Percentiles rank a stretch among this genome's conserved stretches.
Conservation (phyloP, 92 coral and sea anemone species). For the Siderastrea siderea region DNA sequence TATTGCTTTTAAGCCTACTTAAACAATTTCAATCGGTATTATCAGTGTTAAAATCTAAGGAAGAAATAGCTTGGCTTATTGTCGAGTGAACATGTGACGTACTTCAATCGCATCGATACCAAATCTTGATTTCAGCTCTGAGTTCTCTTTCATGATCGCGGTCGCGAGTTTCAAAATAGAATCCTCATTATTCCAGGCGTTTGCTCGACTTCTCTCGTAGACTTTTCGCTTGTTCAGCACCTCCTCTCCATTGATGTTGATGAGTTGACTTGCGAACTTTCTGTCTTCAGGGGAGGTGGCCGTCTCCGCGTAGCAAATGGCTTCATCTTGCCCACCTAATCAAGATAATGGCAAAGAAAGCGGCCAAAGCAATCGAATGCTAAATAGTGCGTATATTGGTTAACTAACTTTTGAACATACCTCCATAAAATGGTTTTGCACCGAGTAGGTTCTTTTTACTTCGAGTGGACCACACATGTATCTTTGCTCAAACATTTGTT, state of each 20-base stretch:
- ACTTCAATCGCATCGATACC: conserved; percentile 62
- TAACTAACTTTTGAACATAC: too few relatives aligned
- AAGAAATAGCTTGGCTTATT: too few relatives aligned
- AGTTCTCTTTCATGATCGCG: conserved; percentile 61
- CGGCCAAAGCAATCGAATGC: background rate
- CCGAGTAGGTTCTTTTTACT: too few relatives aligned
- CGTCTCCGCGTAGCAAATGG: conserved; percentile 73
- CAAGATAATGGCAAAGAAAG: background rate
- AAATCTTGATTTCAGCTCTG: conserved; percentile 38
- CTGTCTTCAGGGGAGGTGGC: conserved; percentile 70
- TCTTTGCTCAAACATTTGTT: too few relatives aligned
- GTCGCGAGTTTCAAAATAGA: conserved; percentile 55
- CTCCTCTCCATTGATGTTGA: conserved; percentile 76
- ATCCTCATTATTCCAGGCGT: conserved; percentile 72
- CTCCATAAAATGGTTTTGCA: too few relatives aligned
- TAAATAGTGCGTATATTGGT: too few relatives aligned
- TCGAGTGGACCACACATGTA: too few relatives aligned
- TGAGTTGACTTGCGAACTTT: conserved; percentile 69
- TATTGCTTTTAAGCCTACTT: too few relatives aligned
- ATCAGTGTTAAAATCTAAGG: too few relatives aligned
- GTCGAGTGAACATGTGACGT: background rate
- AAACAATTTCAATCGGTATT: background rate
- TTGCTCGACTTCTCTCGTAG: conserved; percentile 71
- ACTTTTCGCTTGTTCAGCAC: conserved; percentile 74
- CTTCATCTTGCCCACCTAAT: conserved; percentile 72